Percentiles rank a stretch among this genome's conserved stretches.
Evolutionary conservation across 2,797 vertebrate genomes (phyloP).

Genomic region (Enoplosus armatus): DNA sequence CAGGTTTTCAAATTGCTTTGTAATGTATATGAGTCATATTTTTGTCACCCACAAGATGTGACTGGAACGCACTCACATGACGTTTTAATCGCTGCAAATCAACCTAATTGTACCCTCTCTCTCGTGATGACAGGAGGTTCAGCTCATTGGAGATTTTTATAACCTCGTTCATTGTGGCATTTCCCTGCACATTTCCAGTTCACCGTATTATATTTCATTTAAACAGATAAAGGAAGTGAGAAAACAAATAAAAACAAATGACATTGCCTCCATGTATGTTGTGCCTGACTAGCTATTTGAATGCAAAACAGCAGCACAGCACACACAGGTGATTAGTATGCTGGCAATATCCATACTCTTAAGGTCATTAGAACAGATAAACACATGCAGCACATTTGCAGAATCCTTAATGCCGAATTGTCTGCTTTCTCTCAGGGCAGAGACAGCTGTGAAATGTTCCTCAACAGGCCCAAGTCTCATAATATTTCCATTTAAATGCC

Average conservation of each 20-base stretch:
- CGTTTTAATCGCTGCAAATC: slow-evolving; percentile 57
- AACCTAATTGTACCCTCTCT: slow-evolving; percentile 49
- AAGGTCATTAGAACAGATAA: slow-evolving; percentile 85
- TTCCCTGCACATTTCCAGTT: slow-evolving; percentile 17
- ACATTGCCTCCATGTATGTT: slow-evolving; percentile 53
- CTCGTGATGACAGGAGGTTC: slow-evolving; percentile 20
- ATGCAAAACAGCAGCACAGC: slow-evolving; percentile 69
- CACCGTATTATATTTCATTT: slow-evolving; percentile 18
- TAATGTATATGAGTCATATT: slow-evolving; percentile 42
- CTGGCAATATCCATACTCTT: slow-evolving; percentile 78
- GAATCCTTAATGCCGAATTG: slow-evolving; percentile 80
- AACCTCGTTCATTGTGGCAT: slow-evolving; percentile 23
- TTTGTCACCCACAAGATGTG: slow-evolving; percentile 37
- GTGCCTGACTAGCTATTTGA: slow-evolving; percentile 55
- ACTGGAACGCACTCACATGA: slow-evolving; percentile 38
- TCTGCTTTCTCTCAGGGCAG: slow-evolving; percentile 77
- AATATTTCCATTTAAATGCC: slow-evolving; percentile 81
- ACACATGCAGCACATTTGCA: slow-evolving; percentile 79
- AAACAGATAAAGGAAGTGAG: slow-evolving; percentile 29
- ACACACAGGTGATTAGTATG: slow-evolving; percentile 79
- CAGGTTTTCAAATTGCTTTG: slow-evolving; percentile 26
- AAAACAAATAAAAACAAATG: slow-evolving; percentile 20
- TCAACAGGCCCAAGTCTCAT: slow-evolving; percentile 74
- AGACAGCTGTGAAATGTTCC: slow-evolving; percentile 79
- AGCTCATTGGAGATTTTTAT: slow-evolving; percentile 39